Base-by-base conservation (phyloP, 1,140 invertebrate species). In the Drosophila guanche region DNA sequence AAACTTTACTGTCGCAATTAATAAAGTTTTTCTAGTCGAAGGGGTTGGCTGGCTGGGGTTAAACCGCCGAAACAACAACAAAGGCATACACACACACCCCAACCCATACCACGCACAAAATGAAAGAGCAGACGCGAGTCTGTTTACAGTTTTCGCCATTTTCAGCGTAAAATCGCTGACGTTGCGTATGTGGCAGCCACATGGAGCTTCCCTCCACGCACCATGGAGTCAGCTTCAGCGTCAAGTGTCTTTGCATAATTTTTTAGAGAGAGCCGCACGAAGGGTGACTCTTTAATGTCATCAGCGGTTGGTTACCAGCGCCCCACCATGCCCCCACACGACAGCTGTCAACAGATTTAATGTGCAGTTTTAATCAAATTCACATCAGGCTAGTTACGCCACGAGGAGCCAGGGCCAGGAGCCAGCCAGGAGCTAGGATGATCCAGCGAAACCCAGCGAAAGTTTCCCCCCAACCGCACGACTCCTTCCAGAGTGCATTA, bases 1-100 rank as follows among this genome's bases (percentile, higher is more conserved):
- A 57, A 81, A 77, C 79, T 81, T 81, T 66, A 62, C 73, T 79
- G 76, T 84, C 80, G 80, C 80, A 85, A 85, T 85, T 85, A 85
- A 79, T 85, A 85, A 85, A 85, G 76, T 85, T 85, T 85, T 57
- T 45, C 55, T 7, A 16, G 53, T 65, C 70, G 63, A 77, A 76
- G 33, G 33, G 33, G 10, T 27, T 37, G 7, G 23, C 57, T 12
- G 33, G 10, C 33, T 4, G 10, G 22, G 46, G 8, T 40, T 33
- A 29, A 52, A 40, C 7, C 5, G 45, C 23, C 27, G 29, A 4
- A 12, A 12, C 53, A 78, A 74, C 74, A 20, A 20, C 16, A 20
- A 20, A 20, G 16, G 16, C 16, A 20, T 1, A 20, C 16, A 20
- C 16, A 20, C 16, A 20, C 16, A 20, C 16, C n/a, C n/a, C n/a